Evolutionary conservation across 2,888 invertebrate genomes (phyloP), one percentile per base, ranked within the genome.

Genomic region (Eulithis prunata): DNA sequence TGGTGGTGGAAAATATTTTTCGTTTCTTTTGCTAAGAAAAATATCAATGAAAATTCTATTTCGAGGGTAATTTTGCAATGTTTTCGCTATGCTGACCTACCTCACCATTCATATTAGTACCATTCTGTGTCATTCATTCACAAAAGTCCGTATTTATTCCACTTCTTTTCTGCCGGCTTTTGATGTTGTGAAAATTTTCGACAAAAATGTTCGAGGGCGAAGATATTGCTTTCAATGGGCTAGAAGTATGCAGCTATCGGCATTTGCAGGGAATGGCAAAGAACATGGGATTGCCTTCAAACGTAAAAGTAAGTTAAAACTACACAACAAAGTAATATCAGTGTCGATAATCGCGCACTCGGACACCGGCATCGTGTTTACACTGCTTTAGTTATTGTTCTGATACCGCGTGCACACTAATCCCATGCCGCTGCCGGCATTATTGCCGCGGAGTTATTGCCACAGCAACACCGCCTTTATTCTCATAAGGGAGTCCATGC

Each of bases 261-360:
- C 71, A 78, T 71, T 74, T 92, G 59, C 92, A 92, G 70, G 78
- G 86, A 66, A 67, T 84, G 38, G 88, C 91, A 0, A 92, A 92
- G 69, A 73, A 80, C 12, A 70, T 90, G 76, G 28, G 64, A 3
- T 73, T 92, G 57, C 92, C 92, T 7, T 89, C 86, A 3, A 92
- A 91, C 73, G 86, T 89, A 13, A 92, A 92, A 69, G 70, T 70
- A 70, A 71, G 70, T n/a, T 70, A 54, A 32, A 41, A 41, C 8
- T 41, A 41, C 32, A 10, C 8, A 10, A 10, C 41, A 7, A 41
- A 41, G 10, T 11, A 7, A 1, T 32, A 6, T 32, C 32, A 32
- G 32, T 32, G 32, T 32, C 32, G 6, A 3, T 21, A 21, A 2
- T 21, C 21, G 21, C 21, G 21, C 21, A 1, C 21, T 21, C 21